Evolutionary conservation across 2,888 invertebrate genomes (phyloP), one percentile per base, ranked within the genome.

Genomic region (Timandra comae): DNA sequence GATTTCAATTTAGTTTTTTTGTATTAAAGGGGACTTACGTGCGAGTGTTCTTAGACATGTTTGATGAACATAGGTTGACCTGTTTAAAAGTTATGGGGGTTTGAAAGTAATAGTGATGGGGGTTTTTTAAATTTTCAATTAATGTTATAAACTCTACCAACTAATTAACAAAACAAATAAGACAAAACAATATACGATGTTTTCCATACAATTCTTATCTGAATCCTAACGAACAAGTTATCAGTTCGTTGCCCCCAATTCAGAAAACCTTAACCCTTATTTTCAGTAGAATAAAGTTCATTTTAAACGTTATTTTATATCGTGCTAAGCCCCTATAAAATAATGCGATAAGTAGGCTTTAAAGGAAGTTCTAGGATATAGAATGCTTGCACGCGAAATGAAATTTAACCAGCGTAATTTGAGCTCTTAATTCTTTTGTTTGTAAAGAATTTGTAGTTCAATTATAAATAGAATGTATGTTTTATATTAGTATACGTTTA

Each of bases 351-450:
- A 38, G 45, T 37, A 33, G 40, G 43, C 35, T 40, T 35, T 44
- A 40, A 35, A 39, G 46, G 35, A 42, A 43, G 43, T 36, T 30
- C 38, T 28, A 38, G 37, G 24, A 41, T 48, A 46, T 48, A 46
- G 48, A 48, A 46, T 43, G 32, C 35, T 42, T 28, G 38, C 48
- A 49, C 48, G 48, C 46, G 45, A 46, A 38, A 36, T 43, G 38
- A n/a, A 38, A 38, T 43, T 41, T 27, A 34, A 25, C 41, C 39
- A 41, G 35, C 33, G 7, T 35, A 38, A 38, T 41, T 41, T 32
- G 41, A 41, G 29, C 41, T 22, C 3, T 29, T 10, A 24, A 10
- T 9, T 11, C 11, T 24, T 24, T 3, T 9, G 7, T 10, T 24
- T 24, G 11, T 11, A 9, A 7, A 10, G 11, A 11, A 8, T 16